Percentiles rank a stretch among this genome's conserved stretches.
Evolutionary conservation across 2,888 invertebrate species (phyloP).

Genomic region (Lasius fuliginosus): DNA sequence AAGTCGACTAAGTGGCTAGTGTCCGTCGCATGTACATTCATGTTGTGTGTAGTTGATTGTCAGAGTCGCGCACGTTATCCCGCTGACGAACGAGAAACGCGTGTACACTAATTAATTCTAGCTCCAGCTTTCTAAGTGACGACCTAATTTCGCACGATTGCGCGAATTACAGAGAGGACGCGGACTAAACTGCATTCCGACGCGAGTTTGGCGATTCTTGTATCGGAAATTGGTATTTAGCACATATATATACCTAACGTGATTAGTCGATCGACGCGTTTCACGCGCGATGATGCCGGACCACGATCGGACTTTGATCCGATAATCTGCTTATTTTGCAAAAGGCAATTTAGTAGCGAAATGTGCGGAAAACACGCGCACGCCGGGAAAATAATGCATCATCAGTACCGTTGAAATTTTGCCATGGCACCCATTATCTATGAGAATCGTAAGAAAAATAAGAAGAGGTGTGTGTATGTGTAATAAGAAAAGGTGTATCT

Average conservation of each 20-base stretch:
- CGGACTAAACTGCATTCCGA: conserved; percentile 31
- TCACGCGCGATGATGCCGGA: conserved; percentile 23
- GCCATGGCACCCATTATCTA: background rate
- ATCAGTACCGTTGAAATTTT: background rate
- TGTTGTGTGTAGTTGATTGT: conserved; percentile 41
- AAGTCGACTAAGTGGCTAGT: conserved; percentile 11
- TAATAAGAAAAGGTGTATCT: background rate
- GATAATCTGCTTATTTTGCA: conserved; percentile 53
- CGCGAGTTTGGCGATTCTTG: conserved; percentile 35
- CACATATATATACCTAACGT: conserved; percentile 47
- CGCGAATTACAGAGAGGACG: conserved; percentile 18
- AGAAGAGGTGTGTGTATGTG: background rate
- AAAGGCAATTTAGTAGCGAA: conserved; percentile 41
- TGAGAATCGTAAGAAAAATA: background rate
- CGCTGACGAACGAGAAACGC: conserved; percentile 10
- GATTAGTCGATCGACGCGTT: conserved; percentile 52
- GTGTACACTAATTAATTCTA: conserved; percentile 56
- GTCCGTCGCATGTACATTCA: background rate
- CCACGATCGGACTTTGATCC: conserved; percentile 34
- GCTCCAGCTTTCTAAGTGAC: conserved; percentile 39
- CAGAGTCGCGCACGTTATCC: conserved; percentile 40
- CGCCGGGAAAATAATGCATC: background rate
- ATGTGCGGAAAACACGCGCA: conserved; percentile 19
- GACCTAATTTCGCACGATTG: conserved; percentile 49
- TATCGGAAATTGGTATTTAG: conserved; percentile 54